These are phyloP conservation scores for Sinocyclocheilus grahami DNA, from an alignment of 2,113 vertebrate genomes.

Conservation along the genomic window DNA sequence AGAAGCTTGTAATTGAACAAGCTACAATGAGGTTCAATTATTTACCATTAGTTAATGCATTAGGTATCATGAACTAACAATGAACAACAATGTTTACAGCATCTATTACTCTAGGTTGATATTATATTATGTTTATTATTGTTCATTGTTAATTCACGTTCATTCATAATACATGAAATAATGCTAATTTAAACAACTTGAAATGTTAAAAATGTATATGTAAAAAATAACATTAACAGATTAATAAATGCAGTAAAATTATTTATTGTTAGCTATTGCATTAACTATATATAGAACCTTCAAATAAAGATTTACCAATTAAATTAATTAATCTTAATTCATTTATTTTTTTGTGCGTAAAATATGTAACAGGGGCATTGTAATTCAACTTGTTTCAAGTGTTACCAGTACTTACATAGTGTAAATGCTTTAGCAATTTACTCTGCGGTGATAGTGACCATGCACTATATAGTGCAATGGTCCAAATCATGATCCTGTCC, in stretches of 20 bases:
- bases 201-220: not conserved
- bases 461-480: not conserved
- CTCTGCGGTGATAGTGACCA: not conserved
- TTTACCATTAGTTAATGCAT: not conserved
- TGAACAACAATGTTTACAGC: not conserved
- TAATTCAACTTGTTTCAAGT: not conserved
- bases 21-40: not conserved
- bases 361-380: not conserved
- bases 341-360: not conserved
- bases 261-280: not conserved
- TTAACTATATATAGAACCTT: not conserved
- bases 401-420: not conserved
- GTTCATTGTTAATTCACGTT: not conserved
- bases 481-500: not conserved
- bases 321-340: not conserved
- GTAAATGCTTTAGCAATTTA: not conserved
- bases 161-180: not conserved
- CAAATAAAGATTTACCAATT: not conserved
- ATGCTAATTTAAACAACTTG: not conserved
- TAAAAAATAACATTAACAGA: not conserved
- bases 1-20: not conserved
- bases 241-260: not conserved
- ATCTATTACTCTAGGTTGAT: constrained; percentile 5
- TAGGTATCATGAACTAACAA: not conserved
- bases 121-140: not conserved